Evolutionary conservation across 2,888 invertebrate species (phyloP).

Genomic region (Hesperia comma): DNA sequence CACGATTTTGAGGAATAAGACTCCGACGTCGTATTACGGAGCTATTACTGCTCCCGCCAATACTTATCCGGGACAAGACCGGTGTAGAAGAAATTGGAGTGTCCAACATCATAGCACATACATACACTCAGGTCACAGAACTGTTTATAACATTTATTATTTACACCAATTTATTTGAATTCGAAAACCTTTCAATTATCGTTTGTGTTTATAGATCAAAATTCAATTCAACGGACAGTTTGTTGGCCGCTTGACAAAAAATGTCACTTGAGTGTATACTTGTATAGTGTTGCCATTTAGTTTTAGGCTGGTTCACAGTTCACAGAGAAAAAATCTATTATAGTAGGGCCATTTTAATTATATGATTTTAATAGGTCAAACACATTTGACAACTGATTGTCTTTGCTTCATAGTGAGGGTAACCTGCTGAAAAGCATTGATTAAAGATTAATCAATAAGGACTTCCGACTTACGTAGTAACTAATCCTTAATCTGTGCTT

Average conservation of each 20-base stretch:
- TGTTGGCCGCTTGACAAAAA: not conserved
- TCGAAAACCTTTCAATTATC: not conserved
- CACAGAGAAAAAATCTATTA: too few species aligned
- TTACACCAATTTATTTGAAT: not conserved
- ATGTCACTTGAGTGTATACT: not conserved
- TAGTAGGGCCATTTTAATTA: too few species aligned
- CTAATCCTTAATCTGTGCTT: too few species aligned
- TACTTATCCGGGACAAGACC: constrained; percentile 57
- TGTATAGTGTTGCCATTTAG: too few species aligned
- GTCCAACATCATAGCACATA: constrained; percentile 58
- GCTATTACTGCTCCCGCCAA: constrained; percentile 71
- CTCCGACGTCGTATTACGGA: constrained; percentile 63
- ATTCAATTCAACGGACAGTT: not conserved
- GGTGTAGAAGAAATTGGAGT: constrained; percentile 67
- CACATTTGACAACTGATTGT: too few species aligned
- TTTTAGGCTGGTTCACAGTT: too few species aligned
- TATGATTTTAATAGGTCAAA: too few species aligned
- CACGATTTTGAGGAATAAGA: constrained; percentile 61
- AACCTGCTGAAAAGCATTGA: too few species aligned
- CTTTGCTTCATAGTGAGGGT: too few species aligned
- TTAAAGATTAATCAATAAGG: too few species aligned
- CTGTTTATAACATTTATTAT: constrained; percentile 11
- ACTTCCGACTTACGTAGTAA: too few species aligned
- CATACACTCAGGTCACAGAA: constrained; percentile 13
- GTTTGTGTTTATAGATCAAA: not conserved